Conservation (phyloP, 2,888 invertebrate species). For the Tachina lurida region DNA sequence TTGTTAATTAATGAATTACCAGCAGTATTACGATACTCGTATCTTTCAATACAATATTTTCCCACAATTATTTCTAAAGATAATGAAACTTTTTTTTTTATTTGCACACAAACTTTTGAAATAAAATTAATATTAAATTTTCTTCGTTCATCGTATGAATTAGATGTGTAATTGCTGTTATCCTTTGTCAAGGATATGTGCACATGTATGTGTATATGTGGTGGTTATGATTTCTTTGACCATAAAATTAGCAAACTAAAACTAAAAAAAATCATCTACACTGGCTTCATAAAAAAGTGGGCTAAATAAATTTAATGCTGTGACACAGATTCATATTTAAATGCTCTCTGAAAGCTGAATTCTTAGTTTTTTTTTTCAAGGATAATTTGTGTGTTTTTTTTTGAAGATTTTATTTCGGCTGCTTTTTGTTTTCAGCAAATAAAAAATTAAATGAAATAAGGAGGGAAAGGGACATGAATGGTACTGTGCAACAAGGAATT, state of each 20-base stretch:
- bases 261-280: conserved; percentile 37
- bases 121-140: too few species aligned
- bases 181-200: conserved; percentile 7
- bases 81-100: neutral
- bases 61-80: conserved; percentile 3
- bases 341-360: conserved; percentile 23
- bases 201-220: too few species aligned
- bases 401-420: neutral
- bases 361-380: conserved; percentile 56
- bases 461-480: neutral
- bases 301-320: conserved; percentile 57
- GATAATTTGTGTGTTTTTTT: conserved; percentile 46
- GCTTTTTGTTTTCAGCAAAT: conserved; percentile 17
- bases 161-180: neutral
- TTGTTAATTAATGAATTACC: conserved; percentile 32
- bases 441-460: neutral
- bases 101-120: neutral
- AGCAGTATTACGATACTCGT: neutral
- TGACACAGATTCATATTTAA: conserved; percentile 66
- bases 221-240: conserved; percentile 32
- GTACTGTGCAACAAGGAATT: conserved; percentile 29
- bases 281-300: conserved; percentile 38
- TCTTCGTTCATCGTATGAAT: neutral
- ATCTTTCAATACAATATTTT: conserved; percentile 13
- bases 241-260: conserved; percentile 17